Evolutionary conservation across 2,797 vertebrate species (phyloP), one percentile per base, ranked within the genome.

Genomic region (Tiaroga cobitis): DNA sequence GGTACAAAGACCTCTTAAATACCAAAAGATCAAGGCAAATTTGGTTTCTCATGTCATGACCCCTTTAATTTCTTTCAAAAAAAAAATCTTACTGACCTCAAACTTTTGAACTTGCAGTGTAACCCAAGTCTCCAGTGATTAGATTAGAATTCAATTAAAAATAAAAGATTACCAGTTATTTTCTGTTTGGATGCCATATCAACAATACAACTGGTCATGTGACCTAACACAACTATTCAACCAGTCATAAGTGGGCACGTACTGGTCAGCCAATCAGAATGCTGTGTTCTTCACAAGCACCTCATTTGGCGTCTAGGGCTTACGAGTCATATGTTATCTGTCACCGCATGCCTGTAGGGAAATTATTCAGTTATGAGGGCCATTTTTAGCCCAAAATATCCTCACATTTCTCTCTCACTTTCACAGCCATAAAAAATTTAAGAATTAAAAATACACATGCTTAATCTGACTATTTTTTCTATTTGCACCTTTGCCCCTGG

Each of bases 301-400:
- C 49, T 83, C 34, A 41, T 54, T 67, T 65, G 63, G 37, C 9
- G 3, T 70, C 67, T 76, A 65, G 67, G 78, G 67, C 51, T 79
- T 82, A 82, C 43, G 51, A 82, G 82, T 81, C 87, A 85, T 70
- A 74, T 82, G 43, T 79, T 85, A 70, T 85, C 80, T 72, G 54
- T 73, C 74, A 82, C 73, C 21, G 68, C 54, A 51, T 82, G 80
- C 67, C 83, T 73, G 43, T 43, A 51, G 65, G 78, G 79, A 61
- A 87, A 81, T 80, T 85, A 80, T 79, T 85, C 83, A 43, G 63
- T 69, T 69, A 80, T 37, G 37, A 72, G 68, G 21, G 51, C 29
- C 77, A 80, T 80, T 85, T 80, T 65, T 80, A 85, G 77, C 83
- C 68, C 56, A 72, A 85, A 85, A 46, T 26, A 72, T 72, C 68